Base-by-base conservation (phyloP, 1,140 invertebrate species). In the Heliconius hermathena region DNA sequence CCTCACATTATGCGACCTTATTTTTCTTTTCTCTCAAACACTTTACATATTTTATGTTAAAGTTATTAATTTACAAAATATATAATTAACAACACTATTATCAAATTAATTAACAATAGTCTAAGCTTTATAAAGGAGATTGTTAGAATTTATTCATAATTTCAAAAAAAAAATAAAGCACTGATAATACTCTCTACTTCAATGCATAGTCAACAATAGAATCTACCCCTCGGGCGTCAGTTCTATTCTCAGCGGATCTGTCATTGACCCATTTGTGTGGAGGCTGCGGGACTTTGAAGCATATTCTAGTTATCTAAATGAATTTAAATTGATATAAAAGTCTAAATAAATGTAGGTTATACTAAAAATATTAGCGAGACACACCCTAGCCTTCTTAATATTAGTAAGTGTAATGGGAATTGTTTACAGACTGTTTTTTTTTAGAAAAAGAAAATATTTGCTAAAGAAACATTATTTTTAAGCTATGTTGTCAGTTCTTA, bases 201-300 rank as follows among this genome's bases (percentile, higher is more conserved):
- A 73, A 81, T 81, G 82, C 80, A 83, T 81, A 81, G 80, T 83
- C 84, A 87, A 90, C 89, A 90, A 89, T 89, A 84, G 87, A 88
- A 84, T 87, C 86, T 81, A 86, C 85, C 87, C 89, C 86, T 86
- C 85, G 83, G 87, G 83, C 86, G 79, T 84, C 76, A 82, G 78
- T 83, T 85, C 88, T 91, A 91, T 90, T 90, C 90, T 91, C 84
- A 85, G 83, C 84, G 82, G 82, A 82, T 76, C 84, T 89, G 88
- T 87, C 88, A 91, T 90, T 91, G 90, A 91, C 90, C 90, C 84
- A 90, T 83, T 90, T 91, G 79, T 83, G 74, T 80, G 83, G 81
- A 77, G 85, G 82, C 75, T 86, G 81, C 79, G 83, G 78, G 72
- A 78, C 84, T 73, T 46, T 87, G 83, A 85, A 89, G 82, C 83